Evolutionary conservation across 2,797 vertebrate genomes (phyloP), one percentile per base, ranked within the genome.

Genomic region (Lepilemur ruficaudatus): DNA sequence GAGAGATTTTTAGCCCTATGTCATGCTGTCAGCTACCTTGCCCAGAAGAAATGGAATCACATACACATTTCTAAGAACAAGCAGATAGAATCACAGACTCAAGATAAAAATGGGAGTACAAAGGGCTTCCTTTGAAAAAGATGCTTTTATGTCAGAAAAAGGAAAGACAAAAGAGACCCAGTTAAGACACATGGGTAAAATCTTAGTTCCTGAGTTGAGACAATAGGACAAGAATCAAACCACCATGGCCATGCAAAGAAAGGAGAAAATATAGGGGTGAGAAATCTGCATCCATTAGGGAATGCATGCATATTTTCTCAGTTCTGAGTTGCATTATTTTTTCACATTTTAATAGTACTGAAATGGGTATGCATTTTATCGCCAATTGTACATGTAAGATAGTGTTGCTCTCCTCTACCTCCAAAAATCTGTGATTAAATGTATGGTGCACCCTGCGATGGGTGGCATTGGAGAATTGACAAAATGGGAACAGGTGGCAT

Each of bases 101-200:
- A 35, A 95, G 75, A 95, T 94, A 91, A 94, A 97, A 91, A 89
- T 79, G 72, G 70, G 55, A 94, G 65, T 55, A 92, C 61, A 92
- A 87, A 94, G 38, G 38, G 15, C 41, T 93, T 92, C 61, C 72
- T 97, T 95, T 95, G 72, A 85, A 95, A 96, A 88, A n/a, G 32
- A 93, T 18, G 17, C 63, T 89, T 97, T 82, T 12, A 43, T 81
- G 72, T 94, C 85, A 85, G 87, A 93, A 63, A 78, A 95, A 69
- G 25, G 23, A 79, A 79, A 8, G 55, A 88, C 70, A 89, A 78
- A 85, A 50, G 81, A 57, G 55, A 82, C 48, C 15, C 52, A 75
- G 57, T 81, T 95, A 93, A 95, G 95, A 88, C 14, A 84, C 65
- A 67, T 59, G 43, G n/a, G 20, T 90, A 61, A 92, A 83, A n/a